Conservation (phyloP, 2,888 invertebrate genomes). For the Phyllotreta cruciferae region DNA sequence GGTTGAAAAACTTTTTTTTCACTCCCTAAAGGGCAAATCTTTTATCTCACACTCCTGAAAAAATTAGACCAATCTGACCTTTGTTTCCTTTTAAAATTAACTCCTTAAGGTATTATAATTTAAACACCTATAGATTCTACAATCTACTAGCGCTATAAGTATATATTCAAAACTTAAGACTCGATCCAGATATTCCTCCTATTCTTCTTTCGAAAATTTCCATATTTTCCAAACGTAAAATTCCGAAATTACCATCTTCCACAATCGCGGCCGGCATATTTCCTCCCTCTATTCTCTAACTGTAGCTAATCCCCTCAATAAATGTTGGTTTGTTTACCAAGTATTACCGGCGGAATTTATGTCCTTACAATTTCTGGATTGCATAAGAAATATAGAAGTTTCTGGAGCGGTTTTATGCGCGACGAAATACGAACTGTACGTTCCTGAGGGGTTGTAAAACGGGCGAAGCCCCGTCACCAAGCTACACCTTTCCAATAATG, state of each 20-base stretch:
- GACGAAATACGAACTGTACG: slow-evolving; percentile 31
- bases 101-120: too few species aligned
- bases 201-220: slow-evolving; percentile 4
- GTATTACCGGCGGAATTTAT: slow-evolving; percentile 20
- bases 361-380: slow-evolving; percentile 29
- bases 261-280: slow-evolving; percentile 22
- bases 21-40: too few species aligned
- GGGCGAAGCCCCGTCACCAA: slow-evolving; percentile 15
- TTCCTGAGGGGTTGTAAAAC: slow-evolving; percentile 31
- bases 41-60: too few species aligned
- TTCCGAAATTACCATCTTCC: slow-evolving; percentile 18
- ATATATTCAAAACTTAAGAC: too few species aligned
- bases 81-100: too few species aligned
- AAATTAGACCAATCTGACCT: too few species aligned
- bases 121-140: too few species aligned
- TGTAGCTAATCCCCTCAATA: slow-evolving; percentile 25
- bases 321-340: slow-evolving; percentile 27
- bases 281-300: slow-evolving; percentile 17
- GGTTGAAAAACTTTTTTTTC: too few species aligned
- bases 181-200: background rate
- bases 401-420: slow-evolving; percentile 38
- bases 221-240: slow-evolving; percentile 14
- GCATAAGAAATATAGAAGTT: slow-evolving; percentile 48
- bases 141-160: too few species aligned
- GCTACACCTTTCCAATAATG: slow-evolving; percentile 28